These are phyloP conservation scores for Muscidifurax raptorellus DNA, from an alignment of 1,140 invertebrate species.

Conservation along the genomic window DNA sequence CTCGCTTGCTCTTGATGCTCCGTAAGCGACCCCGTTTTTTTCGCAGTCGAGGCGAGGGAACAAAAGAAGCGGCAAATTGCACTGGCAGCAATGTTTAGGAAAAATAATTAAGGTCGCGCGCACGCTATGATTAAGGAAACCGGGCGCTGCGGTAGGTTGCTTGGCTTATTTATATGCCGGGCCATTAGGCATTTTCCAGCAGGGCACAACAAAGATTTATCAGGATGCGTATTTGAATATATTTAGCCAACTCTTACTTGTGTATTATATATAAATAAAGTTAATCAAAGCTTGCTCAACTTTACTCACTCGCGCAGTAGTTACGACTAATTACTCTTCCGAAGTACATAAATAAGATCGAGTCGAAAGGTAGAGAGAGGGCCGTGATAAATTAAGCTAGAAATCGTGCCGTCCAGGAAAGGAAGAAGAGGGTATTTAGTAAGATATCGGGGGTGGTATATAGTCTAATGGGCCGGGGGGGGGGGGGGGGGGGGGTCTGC, in stretches of 20 bases:
- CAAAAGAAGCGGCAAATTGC: background rate
- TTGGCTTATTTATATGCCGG: background rate
- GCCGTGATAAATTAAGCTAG: no score
- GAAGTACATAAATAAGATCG: background rate
- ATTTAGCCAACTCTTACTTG: no score
- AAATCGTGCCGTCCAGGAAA: no score
- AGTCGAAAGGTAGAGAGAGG: background rate
- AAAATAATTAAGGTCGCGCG: background rate
- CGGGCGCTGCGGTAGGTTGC: background rate
- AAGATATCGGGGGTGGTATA: no score
- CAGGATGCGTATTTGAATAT: no score
- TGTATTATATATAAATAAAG: background rate
- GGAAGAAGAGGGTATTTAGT: no score
- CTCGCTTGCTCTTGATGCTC: background rate
- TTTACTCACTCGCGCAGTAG: background rate
- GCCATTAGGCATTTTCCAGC: background rate
- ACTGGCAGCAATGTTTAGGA: background rate
- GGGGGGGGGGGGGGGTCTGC: no score
- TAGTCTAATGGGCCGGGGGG: no score
- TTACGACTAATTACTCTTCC: background rate
- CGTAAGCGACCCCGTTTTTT: background rate
- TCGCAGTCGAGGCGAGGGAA: background rate
- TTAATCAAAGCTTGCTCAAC: background rate
- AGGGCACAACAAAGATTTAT: background rate
- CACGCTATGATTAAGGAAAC: background rate